phyloP scores from a whole-genome alignment of 2,888 invertebrate genomes.

The Zygaena filipendulae region DNA sequence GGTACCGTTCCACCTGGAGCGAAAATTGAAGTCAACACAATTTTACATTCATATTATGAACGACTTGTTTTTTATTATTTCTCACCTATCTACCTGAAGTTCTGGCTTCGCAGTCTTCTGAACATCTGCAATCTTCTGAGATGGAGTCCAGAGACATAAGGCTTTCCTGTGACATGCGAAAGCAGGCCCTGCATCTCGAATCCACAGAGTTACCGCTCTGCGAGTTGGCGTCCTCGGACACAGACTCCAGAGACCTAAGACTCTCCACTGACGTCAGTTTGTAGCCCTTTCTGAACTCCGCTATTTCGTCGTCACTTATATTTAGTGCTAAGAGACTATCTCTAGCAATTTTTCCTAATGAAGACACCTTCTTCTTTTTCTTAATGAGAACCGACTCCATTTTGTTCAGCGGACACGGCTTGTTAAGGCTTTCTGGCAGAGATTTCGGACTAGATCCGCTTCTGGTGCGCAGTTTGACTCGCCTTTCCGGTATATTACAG shows the following conservation, averaged over 20 bases:
- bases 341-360: slow-evolving; percentile 54
- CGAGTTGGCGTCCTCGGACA: slow-evolving; percentile 55
- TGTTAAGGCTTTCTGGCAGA: slow-evolving; percentile 51
- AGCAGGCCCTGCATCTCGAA: slow-evolving; percentile 45
- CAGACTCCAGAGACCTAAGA: slow-evolving; percentile 49
- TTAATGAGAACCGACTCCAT: slow-evolving; percentile 37
- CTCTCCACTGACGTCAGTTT: slow-evolving; percentile 57
- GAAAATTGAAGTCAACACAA: no score
- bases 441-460: slow-evolving; percentile 59
- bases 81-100: slow-evolving; percentile 39
- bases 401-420: slow-evolving; percentile 42
- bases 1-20: no score
- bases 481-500: slow-evolving; percentile 47
- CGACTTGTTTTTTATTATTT: no score
- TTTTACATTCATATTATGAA: no score
- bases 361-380: slow-evolving; percentile 52
- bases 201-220: slow-evolving; percentile 54
- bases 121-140: slow-evolving; percentile 49
- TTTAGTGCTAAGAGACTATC: slow-evolving; percentile 56
- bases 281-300: slow-evolving; percentile 49
- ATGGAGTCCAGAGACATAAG: slow-evolving; percentile 57
- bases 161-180: slow-evolving; percentile 54
- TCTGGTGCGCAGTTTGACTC: slow-evolving; percentile 36
- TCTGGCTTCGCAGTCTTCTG: slow-evolving; percentile 31
- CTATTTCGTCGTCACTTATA: slow-evolving; percentile 59